These are phyloP conservation scores for Notoglanidium macrostoma DNA, from an alignment of 2,797 vertebrate genomes.

Conservation along the genomic window DNA sequence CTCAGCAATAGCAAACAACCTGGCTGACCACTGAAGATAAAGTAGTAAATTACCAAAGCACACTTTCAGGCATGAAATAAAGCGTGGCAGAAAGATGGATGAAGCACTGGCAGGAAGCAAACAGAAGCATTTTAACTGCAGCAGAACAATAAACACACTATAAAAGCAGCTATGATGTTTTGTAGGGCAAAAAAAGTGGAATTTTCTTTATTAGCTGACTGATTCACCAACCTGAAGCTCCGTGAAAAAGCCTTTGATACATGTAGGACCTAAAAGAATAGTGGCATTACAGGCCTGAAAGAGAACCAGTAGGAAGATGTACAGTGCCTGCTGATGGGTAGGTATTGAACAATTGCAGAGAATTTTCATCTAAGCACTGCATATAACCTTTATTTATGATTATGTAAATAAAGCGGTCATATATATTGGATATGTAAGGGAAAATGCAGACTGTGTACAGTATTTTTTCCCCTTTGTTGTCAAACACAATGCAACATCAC, in stretches of 20 bases:
- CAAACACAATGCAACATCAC: background rate
- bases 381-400: background rate
- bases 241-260: background rate
- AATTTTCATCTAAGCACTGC: background rate
- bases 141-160: slow-evolving; percentile 23
- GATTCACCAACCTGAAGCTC: background rate
- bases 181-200: background rate
- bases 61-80: slow-evolving; percentile 32
- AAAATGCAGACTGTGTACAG: background rate
- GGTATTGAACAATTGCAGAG: background rate
- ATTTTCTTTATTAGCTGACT: background rate
- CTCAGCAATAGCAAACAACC: background rate
- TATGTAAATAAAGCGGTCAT: background rate
- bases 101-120: slow-evolving; percentile 17
- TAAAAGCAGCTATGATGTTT: slow-evolving; percentile 20
- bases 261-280: background rate
- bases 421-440: background rate
- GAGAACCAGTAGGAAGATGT: background rate
- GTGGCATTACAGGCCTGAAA: background rate
- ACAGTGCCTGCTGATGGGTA: too few species aligned
- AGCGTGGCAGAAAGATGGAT: slow-evolving; percentile 31
- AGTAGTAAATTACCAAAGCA: slow-evolving; percentile 17
- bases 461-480: background rate
- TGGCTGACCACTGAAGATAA: background rate
- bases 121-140: slow-evolving; percentile 30